phyloP scores from a whole-genome alignment of 1,140 invertebrate genomes.

The Mizuhopecten yessoensis region DNA sequence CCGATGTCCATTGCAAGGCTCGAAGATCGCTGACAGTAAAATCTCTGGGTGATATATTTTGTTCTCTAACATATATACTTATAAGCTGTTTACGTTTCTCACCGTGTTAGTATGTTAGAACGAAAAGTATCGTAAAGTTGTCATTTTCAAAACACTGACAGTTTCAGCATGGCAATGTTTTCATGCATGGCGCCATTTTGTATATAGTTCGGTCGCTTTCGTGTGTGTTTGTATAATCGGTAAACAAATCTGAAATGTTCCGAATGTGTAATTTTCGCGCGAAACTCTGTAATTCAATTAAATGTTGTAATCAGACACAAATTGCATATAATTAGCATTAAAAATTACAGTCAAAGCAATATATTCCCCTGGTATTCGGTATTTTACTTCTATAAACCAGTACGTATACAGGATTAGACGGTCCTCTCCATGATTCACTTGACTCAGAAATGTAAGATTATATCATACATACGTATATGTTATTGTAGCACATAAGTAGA shows the following conservation, averaged over 20 bases:
- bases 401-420: no score
- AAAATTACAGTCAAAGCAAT: no score
- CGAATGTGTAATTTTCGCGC: neutral
- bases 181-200: constrained; percentile 12
- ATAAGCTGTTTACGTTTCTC: neutral
- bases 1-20: no score
- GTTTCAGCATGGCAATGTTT: constrained; percentile 31
- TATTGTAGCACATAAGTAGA: no score
- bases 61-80: neutral
- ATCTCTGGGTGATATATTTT: neutral
- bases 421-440: no score
- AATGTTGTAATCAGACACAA: no score
- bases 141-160: neutral
- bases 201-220: neutral
- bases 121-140: neutral
- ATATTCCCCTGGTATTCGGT: no score
- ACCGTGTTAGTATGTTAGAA: neutral
- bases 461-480: no score
- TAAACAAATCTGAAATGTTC: neutral
- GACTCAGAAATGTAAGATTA: no score
- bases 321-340: no score
- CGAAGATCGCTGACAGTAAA: neutral
- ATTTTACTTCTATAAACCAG: no score
- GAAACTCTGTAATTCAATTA: no score
- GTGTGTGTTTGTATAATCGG: neutral